Percentiles rank a stretch among this genome's conserved stretches.
phyloP scores from a whole-genome alignment of 2,888 invertebrate genomes.

The Drosophila pseudotalamancana region DNA sequence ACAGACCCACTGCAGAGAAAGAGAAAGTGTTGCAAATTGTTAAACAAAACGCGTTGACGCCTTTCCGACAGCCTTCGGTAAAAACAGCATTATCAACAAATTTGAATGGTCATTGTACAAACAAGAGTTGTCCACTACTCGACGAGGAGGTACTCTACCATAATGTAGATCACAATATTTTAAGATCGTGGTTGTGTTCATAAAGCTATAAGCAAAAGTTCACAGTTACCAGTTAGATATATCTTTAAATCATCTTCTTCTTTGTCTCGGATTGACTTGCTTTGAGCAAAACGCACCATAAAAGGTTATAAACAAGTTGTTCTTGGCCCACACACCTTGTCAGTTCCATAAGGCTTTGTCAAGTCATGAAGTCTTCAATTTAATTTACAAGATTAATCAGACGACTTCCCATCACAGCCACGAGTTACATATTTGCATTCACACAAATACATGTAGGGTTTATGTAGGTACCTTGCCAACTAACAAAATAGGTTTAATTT shows the following conservation, averaged over 20 bases:
- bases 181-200: too few relatives aligned
- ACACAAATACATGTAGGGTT: too few relatives aligned
- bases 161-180: neutral
- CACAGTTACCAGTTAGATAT: neutral
- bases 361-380: slow-evolving; percentile 45
- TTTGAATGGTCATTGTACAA: slow-evolving; percentile 9
- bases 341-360: slow-evolving; percentile 41
- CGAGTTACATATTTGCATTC: slow-evolving; percentile 21
- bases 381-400: slow-evolving; percentile 61
- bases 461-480: too few relatives aligned
- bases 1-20: slow-evolving; percentile 36
- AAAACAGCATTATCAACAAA: slow-evolving; percentile 5
- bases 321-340: slow-evolving; percentile 45
- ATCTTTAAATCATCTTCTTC: slow-evolving; percentile 21
- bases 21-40: slow-evolving; percentile 68
- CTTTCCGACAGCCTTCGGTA: slow-evolving; percentile 19
- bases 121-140: neutral
- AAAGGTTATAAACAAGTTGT: slow-evolving; percentile 61
- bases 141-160: too few relatives aligned
- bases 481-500: neutral
- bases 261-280: slow-evolving; percentile 16
- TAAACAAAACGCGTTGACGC: slow-evolving; percentile 60
- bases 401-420: slow-evolving; percentile 16
- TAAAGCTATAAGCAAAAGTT: too few relatives aligned
- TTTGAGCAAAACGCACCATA: slow-evolving; percentile 46